These are phyloP conservation scores for Podilymbus podiceps DNA, from an alignment of 2,113 vertebrate species.

Conservation along the genomic window DNA sequence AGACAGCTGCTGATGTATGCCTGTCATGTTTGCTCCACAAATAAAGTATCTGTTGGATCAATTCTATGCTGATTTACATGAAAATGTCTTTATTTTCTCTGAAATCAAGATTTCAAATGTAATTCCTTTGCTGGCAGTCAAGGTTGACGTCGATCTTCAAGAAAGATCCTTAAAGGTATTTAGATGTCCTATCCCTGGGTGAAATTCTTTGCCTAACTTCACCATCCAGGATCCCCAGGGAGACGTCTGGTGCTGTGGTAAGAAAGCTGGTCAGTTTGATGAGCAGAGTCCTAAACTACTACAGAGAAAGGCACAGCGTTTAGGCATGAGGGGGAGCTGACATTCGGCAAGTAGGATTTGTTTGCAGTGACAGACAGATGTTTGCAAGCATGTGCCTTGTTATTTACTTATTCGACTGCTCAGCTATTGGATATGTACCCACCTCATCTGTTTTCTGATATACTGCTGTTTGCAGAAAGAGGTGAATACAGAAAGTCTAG, in stretches of 20 bases:
- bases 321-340: not conserved
- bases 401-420: not conserved
- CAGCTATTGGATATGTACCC: not conserved
- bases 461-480: not conserved
- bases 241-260: not conserved
- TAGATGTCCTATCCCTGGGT: not conserved
- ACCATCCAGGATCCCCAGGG: not conserved
- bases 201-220: not conserved
- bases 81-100: slow-evolving; percentile 50
- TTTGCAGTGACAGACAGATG: not conserved
- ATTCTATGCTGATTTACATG: slow-evolving; percentile 48
- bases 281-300: not conserved
- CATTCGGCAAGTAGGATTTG: not conserved
- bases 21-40: not conserved
- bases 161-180: not conserved
- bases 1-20: slow-evolving; percentile 33
- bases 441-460: not conserved
- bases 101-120: not conserved
- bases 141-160: not conserved
- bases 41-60: not conserved
- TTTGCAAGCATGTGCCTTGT: not conserved
- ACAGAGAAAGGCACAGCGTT: not conserved
- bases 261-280: not conserved
- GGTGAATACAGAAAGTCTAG: not conserved
- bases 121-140: not conserved